A percentile compares a stretch with the other conserved stretches of the same genome.
These are phyloP conservation scores for Lycocerus yunnanus DNA, from an alignment of 2,888 invertebrate genomes.

Conservation along the genomic window DNA sequence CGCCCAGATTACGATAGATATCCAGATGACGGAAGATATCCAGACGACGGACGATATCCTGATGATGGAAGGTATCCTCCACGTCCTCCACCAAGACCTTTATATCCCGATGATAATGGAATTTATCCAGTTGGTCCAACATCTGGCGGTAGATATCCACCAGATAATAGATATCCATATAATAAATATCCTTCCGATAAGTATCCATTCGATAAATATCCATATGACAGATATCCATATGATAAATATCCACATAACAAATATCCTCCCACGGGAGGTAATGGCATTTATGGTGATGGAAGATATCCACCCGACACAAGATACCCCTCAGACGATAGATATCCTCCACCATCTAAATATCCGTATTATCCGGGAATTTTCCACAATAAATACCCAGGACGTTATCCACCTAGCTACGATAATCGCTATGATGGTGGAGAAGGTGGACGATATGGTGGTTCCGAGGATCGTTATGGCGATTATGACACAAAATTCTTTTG, in stretches of 20 bases:
- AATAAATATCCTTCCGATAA: conserved; percentile 59
- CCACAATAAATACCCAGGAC: conserved; percentile 50
- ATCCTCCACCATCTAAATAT: conserved; percentile 36
- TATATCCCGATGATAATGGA: conserved; percentile 13
- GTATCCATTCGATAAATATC: conserved; percentile 54
- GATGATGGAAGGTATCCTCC: conserved; percentile 19
- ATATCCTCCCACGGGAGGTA: conserved; percentile 59
- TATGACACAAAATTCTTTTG: conserved; percentile 38
- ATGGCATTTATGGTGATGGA: conserved; percentile 39
- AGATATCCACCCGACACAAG: conserved; percentile 29
- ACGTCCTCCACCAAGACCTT: conserved; percentile 16
- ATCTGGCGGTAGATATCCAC: conserved; percentile 54
- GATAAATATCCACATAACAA: conserved; percentile 54
- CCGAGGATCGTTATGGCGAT: conserved; percentile 34
- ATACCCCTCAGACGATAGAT: conserved; percentile 22
- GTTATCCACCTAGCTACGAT: conserved; percentile 45
- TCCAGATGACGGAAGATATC: conserved; percentile 40
- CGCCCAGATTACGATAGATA: conserved; percentile 31
- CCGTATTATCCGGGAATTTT: conserved; percentile 48
- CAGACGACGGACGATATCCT: conserved; percentile 20
- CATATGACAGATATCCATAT: conserved; percentile 5
- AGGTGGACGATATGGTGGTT: conserved; percentile 35
- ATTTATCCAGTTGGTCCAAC: conserved; percentile 21
- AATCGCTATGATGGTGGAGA: conserved; percentile 39
- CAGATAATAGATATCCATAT: conserved; percentile 51